A percentile compares a stretch with the other conserved stretches of the same genome.
Conservation (phyloP, 2,113 vertebrate genomes). For the Crotalus helleri region DNA sequence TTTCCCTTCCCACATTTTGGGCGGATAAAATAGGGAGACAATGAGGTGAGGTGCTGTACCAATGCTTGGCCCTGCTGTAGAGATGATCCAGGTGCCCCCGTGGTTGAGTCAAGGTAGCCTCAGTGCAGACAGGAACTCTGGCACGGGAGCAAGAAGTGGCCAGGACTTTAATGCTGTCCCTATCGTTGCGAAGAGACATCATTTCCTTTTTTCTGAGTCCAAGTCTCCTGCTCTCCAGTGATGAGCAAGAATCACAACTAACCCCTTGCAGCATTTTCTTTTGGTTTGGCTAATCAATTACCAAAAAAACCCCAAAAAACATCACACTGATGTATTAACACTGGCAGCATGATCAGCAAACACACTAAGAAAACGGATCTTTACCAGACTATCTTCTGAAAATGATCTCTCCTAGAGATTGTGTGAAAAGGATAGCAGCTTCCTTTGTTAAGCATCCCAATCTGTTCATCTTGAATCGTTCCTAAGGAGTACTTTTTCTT, state of each 20-base stretch:
- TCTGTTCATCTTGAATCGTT: neutral
- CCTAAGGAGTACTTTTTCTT: neutral
- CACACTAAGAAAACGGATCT: neutral
- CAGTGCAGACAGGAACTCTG: neutral
- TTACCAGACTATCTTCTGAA: neutral
- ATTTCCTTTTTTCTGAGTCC: too few relatives aligned
- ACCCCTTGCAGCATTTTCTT: neutral
- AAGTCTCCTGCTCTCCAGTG: neutral
- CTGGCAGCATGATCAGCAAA: neutral
- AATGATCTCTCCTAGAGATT: neutral
- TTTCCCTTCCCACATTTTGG: neutral
- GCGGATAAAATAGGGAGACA: neutral
- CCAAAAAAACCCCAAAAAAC: neutral
- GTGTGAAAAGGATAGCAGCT: neutral
- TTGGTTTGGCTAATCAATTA: neutral
- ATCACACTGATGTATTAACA: neutral
- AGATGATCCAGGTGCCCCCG: too few relatives aligned
- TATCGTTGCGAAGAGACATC: neutral
- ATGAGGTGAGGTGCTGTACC: neutral
- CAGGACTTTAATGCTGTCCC: neutral
- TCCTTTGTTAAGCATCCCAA: neutral
- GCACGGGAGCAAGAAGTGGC: neutral
- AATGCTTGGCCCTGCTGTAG: neutral
- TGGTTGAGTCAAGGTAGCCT: neutral
- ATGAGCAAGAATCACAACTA: neutral